Conservation (phyloP, 1,140 invertebrate genomes). For the Drosophila varians region DNA sequence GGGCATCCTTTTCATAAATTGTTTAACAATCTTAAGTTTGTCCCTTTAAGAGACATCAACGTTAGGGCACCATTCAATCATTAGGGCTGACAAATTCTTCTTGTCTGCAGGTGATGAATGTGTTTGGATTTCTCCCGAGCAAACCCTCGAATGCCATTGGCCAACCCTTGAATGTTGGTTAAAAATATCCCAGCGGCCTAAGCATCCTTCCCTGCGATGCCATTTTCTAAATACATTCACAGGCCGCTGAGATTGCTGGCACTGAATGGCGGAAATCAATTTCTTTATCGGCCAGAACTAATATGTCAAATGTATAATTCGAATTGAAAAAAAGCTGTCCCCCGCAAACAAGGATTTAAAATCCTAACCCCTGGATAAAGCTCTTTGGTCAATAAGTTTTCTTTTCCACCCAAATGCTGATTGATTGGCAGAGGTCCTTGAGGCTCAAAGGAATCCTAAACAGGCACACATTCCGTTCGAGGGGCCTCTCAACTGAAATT, state of each 20-base stretch:
- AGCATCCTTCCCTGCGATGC: slow-evolving; percentile 65
- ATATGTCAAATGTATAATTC: slow-evolving; percentile 80
- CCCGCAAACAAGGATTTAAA: slow-evolving; percentile 41
- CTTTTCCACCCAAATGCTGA: slow-evolving; percentile 26
- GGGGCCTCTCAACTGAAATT: slow-evolving; percentile 35
- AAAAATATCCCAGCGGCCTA: slow-evolving; percentile 10
- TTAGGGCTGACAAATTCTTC: slow-evolving; percentile 6
- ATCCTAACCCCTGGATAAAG: slow-evolving; percentile 32
- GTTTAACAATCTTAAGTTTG: not conserved
- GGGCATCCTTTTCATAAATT: too few species aligned
- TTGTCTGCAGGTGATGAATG: slow-evolving; percentile 30
- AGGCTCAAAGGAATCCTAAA: slow-evolving; percentile 8
- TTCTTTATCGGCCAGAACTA: slow-evolving; percentile 76
- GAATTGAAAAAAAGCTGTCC: slow-evolving; percentile 4
- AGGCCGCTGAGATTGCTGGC: slow-evolving; percentile 24
- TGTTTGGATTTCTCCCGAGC: not conserved
- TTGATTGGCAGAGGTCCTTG: slow-evolving; percentile 36
- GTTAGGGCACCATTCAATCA: not conserved
- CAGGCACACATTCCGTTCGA: slow-evolving; percentile 14
- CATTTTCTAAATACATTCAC: slow-evolving; percentile 53
- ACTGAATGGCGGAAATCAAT: slow-evolving; percentile 78
- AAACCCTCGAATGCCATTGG: not conserved
- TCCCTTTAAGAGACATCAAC: not conserved
- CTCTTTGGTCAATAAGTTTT: slow-evolving; percentile 35
- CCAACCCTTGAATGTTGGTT: slow-evolving; percentile 12